Evolutionary conservation across 2,113 vertebrate species (phyloP).

Genomic region (Smithornis capensis): DNA sequence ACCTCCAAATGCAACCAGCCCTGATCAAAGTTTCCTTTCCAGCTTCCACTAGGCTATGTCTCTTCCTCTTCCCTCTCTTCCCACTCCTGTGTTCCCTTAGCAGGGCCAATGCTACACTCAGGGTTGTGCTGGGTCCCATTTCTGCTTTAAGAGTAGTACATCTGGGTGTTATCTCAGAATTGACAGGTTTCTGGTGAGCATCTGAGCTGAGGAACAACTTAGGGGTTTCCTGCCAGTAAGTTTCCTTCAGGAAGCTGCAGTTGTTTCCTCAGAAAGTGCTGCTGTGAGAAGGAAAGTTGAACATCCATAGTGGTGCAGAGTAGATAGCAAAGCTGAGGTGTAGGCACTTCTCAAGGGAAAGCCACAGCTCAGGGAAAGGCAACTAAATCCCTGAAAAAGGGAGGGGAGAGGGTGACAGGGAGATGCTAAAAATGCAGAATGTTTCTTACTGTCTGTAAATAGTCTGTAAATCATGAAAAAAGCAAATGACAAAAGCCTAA

Average conservation of each 20-base stretch:
- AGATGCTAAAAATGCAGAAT: background rate
- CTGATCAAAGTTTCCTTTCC: background rate
- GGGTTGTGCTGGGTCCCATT: background rate
- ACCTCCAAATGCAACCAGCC: background rate
- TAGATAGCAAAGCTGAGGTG: background rate
- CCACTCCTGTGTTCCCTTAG: background rate
- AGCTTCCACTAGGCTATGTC: background rate
- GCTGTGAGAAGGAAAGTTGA: background rate
- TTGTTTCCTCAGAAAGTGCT: background rate
- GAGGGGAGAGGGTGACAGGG: background rate
- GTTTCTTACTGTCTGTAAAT: background rate
- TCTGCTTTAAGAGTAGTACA: background rate
- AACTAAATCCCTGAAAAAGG: background rate
- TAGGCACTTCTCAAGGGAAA: background rate
- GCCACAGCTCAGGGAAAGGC: background rate
- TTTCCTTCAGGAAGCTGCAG: background rate
- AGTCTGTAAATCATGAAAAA: background rate
- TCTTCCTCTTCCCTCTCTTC: background rate
- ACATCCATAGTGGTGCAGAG: background rate
- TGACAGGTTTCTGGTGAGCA: background rate
- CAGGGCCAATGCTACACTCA: accelerated
- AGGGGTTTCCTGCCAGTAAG: background rate
- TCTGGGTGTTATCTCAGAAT: background rate
- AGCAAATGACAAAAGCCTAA: background rate
- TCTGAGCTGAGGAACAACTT: background rate